A percentile compares a stretch with the other conserved stretches of the same genome.
Evolutionary conservation across 2,888 invertebrate species (phyloP).

Genomic region (Camponotus fellah): DNA sequence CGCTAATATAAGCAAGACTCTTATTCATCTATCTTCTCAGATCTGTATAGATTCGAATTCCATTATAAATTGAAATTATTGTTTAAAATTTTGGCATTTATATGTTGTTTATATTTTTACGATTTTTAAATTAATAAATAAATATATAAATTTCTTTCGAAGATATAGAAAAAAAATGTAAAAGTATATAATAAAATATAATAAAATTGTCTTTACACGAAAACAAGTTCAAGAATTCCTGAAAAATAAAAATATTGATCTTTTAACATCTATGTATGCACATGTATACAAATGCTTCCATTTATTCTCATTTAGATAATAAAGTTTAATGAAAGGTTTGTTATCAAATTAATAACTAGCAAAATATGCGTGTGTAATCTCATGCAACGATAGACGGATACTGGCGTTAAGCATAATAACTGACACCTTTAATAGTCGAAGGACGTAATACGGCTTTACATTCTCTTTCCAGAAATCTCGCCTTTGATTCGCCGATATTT

Average conservation of each 20-base stretch:
- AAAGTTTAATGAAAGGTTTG: not conserved
- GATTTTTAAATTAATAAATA: conserved; percentile 11
- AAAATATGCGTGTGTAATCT: not conserved
- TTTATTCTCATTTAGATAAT: not conserved
- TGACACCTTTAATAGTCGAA: conserved; percentile 16
- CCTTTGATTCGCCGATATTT: conserved; percentile 10
- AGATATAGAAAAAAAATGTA: not conserved
- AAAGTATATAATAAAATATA: not conserved
- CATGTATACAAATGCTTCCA: not conserved
- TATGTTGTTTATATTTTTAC: not conserved
- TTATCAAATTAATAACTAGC: conserved; percentile 13
- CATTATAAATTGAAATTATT: not conserved
- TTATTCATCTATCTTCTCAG: not conserved
- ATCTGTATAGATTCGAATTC: not conserved
- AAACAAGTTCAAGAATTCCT: not conserved
- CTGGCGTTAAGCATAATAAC: not conserved
- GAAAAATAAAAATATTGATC: not conserved
- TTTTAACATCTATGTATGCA: not conserved
- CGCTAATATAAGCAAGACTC: not conserved
- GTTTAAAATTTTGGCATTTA: not conserved
- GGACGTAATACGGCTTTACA: not conserved
- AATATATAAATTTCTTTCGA: not conserved
- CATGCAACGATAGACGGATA: not conserved
- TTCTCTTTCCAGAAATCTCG: conserved; percentile 27
- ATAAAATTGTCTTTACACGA: not conserved